Conservation (phyloP, 2,888 invertebrate genomes). For the Tethea ocularis region DNA sequence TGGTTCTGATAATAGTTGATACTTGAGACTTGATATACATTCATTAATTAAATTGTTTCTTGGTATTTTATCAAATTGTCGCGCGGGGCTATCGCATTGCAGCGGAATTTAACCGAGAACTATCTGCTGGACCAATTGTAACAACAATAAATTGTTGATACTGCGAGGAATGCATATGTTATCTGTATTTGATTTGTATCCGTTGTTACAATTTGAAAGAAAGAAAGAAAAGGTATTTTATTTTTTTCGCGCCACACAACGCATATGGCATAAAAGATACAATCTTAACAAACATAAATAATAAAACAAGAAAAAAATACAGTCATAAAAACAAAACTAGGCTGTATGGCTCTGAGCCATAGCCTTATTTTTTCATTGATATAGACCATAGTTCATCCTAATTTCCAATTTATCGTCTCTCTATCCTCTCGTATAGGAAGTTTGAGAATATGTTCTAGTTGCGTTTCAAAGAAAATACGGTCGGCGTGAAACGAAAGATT, state of each 20-base stretch:
- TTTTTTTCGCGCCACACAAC: no score
- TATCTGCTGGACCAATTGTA: background rate
- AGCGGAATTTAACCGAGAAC: conserved; percentile 1
- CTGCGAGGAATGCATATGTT: background rate
- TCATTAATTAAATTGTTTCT: conserved; percentile 6
- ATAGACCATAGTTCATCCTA: no score
- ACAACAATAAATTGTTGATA: background rate
- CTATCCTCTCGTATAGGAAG: background rate
- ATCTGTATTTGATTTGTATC: no score
- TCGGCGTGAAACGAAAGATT: conserved; percentile 29
- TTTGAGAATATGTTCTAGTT: no score
- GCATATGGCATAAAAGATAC: no score
- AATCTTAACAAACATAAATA: no score
- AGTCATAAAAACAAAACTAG: no score
- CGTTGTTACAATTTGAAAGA: background rate
- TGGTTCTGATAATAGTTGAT: background rate
- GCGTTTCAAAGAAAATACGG: conserved; percentile 7
- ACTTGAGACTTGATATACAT: background rate
- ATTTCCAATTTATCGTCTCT: no score
- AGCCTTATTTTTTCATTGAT: no score
- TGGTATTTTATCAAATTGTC: conserved; percentile 23
- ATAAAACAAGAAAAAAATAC: no score
- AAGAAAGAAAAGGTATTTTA: no score
- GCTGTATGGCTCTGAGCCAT: no score
- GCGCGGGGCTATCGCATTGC: conserved; percentile 33